A percentile compares a stretch with the other conserved stretches of the same genome.
Conservation (phyloP, 2,888 invertebrate genomes). For the Petrophora chlorosata region DNA sequence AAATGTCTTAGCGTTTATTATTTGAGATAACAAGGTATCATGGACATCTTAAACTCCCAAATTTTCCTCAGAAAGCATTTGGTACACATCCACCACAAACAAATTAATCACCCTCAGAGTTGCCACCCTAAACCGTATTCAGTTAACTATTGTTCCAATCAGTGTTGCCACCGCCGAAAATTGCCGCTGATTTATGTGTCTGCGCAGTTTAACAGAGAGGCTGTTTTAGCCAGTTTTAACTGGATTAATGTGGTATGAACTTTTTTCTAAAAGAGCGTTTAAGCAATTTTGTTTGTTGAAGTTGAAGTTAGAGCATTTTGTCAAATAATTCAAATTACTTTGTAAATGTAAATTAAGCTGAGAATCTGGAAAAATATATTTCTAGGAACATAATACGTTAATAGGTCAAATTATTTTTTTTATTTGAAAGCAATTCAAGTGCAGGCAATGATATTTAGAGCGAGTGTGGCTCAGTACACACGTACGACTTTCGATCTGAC, state of each 20-base stretch:
- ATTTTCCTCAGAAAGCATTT: neutral
- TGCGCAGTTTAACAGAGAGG: slow-evolving; percentile 62
- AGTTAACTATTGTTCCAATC: slow-evolving; percentile 56
- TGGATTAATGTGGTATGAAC: slow-evolving; percentile 3
- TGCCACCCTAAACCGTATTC: slow-evolving; percentile 42
- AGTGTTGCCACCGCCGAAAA: slow-evolving; percentile 62
- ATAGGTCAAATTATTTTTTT: too few relatives aligned
- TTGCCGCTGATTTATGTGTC: slow-evolving; percentile 71
- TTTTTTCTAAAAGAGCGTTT: slow-evolving; percentile 7
- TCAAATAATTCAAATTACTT: too few relatives aligned
- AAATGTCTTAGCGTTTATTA: too few relatives aligned
- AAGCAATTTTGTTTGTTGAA: neutral
- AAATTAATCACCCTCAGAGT: slow-evolving; percentile 30
- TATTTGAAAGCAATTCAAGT: too few relatives aligned
- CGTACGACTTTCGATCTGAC: too few relatives aligned
- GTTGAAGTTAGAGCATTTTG: too few relatives aligned
- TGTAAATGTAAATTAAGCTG: too few relatives aligned
- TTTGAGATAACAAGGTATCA: too few relatives aligned
- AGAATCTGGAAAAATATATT: too few relatives aligned
- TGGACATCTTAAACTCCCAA: neutral
- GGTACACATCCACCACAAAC: slow-evolving; percentile 7
- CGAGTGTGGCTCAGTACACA: too few relatives aligned
- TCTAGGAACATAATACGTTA: too few relatives aligned
- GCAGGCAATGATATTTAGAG: too few relatives aligned
- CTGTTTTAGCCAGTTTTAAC: slow-evolving; percentile 22